Evolutionary conservation across 2,113 vertebrate species (phyloP), one percentile per base, ranked within the genome.

Genomic region (Tretioscincus oriximinensis): DNA sequence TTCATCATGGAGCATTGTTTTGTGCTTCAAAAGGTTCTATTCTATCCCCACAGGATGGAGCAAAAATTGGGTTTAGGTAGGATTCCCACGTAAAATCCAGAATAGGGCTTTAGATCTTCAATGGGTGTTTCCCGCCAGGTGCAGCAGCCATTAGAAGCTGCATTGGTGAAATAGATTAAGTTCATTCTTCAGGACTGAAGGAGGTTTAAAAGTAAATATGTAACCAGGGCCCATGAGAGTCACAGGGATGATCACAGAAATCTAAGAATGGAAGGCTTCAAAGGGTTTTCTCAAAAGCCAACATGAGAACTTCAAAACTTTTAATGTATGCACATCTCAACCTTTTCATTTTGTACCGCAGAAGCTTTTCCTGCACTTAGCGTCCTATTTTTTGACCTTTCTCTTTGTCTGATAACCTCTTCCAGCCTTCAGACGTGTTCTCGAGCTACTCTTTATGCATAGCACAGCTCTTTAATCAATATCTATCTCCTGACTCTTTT

Each of bases 401-500:
- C 64, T 28, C 5, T 81, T 80, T 75, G 22, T 71, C 29, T 79
- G 24, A 6, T 49, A 82, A 45, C 14, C 26, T n/a, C 2, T 7
- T n/a, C 26, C 61, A 49, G 66, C 65, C 54, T 70, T 66, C 54
- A 73, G 45, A 10, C 28, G 78, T 74, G 58, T 29, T 76, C 81
- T 67, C 2, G 21, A 1, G 28, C 49, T 65, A 2, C 60, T 85
- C n/a, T 54, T 65, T 73, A 68, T 70, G 54, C 45, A n/a, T 12
- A 64, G 45, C 69, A 65, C 7, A 29, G 29, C 5, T 11, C 75
- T 66, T 68, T 68, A 75, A 80, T 64, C 47, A 41, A 29, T 49
- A 73, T 9, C 65, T 5, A 82, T n/a, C 72, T 76, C 58, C 73
- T 70, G 67, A 28, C 54, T 58, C 35, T 20, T 80, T 35, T 29